Percentiles rank a stretch among this genome's conserved stretches.
These are phyloP conservation scores for Trichosurus vulpecula DNA, from an alignment of 2,797 vertebrate genomes.

Conservation along the genomic window DNA sequence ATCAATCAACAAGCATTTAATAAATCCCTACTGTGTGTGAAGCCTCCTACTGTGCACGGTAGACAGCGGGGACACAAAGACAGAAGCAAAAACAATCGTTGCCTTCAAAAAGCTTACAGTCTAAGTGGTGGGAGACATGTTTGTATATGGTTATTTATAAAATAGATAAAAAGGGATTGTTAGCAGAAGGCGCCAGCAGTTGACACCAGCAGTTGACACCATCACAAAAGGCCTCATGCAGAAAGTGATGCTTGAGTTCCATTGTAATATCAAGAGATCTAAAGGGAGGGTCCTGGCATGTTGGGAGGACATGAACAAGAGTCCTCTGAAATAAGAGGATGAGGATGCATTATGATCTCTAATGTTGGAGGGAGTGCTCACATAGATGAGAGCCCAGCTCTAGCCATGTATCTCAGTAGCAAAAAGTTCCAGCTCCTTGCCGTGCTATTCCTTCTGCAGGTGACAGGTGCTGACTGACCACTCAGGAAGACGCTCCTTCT, in stretches of 20 bases:
- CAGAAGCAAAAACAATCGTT: background rate
- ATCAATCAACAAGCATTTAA: background rate
- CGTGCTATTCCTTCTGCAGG: background rate
- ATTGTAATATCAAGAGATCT: background rate
- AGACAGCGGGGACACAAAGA: background rate
- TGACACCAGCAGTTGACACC: background rate
- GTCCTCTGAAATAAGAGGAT: background rate
- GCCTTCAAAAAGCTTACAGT: background rate
- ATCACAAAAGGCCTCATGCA: background rate
- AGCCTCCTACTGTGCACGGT: no score
- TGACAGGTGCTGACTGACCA: background rate
- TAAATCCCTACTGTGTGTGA: background rate
- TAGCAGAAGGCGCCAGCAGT: background rate
- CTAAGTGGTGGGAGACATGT: background rate
- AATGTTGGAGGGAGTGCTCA: background rate
- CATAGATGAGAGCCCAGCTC: background rate
- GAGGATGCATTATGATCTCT: background rate
- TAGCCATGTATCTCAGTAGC: background rate
- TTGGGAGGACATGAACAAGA: background rate
- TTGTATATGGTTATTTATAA: background rate
- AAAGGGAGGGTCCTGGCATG: background rate
- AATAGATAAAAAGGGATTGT: background rate
- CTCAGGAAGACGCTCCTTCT: background rate
- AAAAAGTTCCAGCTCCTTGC: background rate
- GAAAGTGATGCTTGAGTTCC: background rate